phyloP scores from a whole-genome alignment of 1,140 invertebrate species.

The Anthonomus grandis region DNA sequence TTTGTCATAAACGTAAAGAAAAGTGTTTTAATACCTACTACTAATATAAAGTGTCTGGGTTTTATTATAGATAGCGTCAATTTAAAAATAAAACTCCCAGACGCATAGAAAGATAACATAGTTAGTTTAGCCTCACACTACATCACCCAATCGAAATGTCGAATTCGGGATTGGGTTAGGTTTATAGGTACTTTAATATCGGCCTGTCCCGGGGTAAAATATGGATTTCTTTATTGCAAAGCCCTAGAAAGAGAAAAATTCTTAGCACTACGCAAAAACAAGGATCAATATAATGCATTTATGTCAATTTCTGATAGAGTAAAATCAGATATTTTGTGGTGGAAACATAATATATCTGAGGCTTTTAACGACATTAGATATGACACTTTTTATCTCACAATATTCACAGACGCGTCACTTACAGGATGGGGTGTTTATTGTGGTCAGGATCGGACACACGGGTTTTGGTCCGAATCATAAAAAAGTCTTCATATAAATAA shows the following conservation, averaged over 20 bases:
- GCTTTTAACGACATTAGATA: slow-evolving; percentile 13
- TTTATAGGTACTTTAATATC: not conserved
- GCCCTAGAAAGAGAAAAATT: not conserved
- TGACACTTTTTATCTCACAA: slow-evolving; percentile 18
- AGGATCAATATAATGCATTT: not conserved
- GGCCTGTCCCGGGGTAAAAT: too few relatives aligned
- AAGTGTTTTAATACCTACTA: not conserved
- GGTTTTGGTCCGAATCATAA: slow-evolving; percentile 36
- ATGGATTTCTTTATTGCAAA: not conserved
- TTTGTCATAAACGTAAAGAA: too few relatives aligned
- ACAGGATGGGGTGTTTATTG: not conserved
- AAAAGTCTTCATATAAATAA: slow-evolving; percentile 42
- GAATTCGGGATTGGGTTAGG: too few relatives aligned
- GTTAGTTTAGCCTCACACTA: too few relatives aligned
- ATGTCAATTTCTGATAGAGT: slow-evolving; percentile 3
- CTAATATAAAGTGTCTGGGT: not conserved
- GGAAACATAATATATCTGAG: slow-evolving; percentile 34
- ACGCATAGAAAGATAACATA: too few relatives aligned
- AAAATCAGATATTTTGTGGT: slow-evolving; percentile 36
- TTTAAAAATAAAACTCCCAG: not conserved
- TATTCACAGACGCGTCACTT: not conserved
- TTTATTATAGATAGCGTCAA: not conserved
- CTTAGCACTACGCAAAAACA: not conserved
- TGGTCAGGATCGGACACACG: slow-evolving; percentile 26
- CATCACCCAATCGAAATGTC: too few relatives aligned